These are phyloP conservation scores for Eudasyphora cyanicolor DNA, from an alignment of 2,888 invertebrate genomes.

Conservation along the genomic window DNA sequence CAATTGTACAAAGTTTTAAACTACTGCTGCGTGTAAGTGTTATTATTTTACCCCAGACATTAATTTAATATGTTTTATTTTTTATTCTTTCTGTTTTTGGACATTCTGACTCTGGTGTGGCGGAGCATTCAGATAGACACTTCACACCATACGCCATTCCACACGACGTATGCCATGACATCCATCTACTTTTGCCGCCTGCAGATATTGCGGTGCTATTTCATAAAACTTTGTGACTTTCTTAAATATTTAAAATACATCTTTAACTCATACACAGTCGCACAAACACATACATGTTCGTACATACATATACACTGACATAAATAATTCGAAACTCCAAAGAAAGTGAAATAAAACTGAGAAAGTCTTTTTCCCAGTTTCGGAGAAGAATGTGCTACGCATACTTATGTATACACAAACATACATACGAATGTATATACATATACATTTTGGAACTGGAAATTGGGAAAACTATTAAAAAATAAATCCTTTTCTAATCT, in stretches of 20 bases:
- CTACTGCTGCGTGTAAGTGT: slow-evolving; percentile 16
- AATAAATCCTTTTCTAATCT: slow-evolving; percentile 53
- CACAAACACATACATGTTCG: not conserved
- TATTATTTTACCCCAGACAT: slow-evolving; percentile 38
- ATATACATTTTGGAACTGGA: not conserved
- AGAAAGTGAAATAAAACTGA: not conserved
- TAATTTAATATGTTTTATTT: slow-evolving; percentile 34
- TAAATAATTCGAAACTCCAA: not conserved
- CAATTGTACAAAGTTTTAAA: not conserved
- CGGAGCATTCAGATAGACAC: not conserved
- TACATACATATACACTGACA: not conserved
- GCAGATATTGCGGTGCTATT: not conserved
- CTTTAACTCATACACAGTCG: not conserved
- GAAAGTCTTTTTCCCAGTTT: not conserved
- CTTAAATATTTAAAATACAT: slow-evolving; percentile 19
- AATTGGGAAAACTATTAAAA: slow-evolving; percentile 35
- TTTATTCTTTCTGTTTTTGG: not conserved
- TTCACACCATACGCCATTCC: too few relatives aligned
- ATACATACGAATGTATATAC: slow-evolving; percentile 9
- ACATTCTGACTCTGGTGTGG: not conserved
- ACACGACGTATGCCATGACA: too few relatives aligned
- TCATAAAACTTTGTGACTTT: slow-evolving; percentile 14
- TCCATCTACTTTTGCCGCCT: not conserved
- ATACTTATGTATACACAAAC: too few relatives aligned
- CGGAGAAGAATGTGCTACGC: not conserved